These are phyloP conservation scores for Axinella damicornis DNA, from an alignment of 37 sponge, comb jelly and placozoan species.

Conservation along the genomic window DNA sequence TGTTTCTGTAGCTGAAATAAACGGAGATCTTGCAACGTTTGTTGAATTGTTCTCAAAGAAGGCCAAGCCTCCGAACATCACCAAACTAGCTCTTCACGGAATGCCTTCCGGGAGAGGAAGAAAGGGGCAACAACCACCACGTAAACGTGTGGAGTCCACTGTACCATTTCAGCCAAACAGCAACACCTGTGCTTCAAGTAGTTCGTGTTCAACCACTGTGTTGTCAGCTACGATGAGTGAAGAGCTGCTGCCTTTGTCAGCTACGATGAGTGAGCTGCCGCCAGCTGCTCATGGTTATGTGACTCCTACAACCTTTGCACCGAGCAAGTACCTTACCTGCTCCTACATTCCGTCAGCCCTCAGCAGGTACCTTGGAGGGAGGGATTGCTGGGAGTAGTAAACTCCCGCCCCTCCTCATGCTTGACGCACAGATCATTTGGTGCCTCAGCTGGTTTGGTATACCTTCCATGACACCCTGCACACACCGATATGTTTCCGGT, in stretches of 20 bases:
- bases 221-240: no score
- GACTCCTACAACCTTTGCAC: no score
- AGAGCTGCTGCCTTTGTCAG: no score
- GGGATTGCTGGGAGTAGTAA: not conserved
- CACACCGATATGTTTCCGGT: conserved; percentile 12
- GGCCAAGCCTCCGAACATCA: not conserved
- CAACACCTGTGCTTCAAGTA: no score
- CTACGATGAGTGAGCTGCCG: no score
- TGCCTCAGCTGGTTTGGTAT: not conserved
- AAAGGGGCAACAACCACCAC: not conserved
- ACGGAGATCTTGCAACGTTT: not conserved
- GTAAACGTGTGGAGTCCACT: conserved; percentile 9
- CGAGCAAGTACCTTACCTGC: no score
- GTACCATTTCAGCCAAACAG: no score
- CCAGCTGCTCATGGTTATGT: no score
- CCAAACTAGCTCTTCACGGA: not conserved
- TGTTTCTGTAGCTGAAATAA: not conserved
- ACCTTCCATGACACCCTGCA: conserved; percentile 1
- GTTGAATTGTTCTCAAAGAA: not conserved
- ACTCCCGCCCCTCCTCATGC: conserved; percentile 19
- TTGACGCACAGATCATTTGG: conserved; percentile 11
- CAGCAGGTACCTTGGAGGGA: no score
- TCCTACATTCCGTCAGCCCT: no score
- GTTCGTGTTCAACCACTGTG: no score
- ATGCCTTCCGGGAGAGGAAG: conserved; percentile 5